These are phyloP conservation scores for Loripinus fragilis DNA, from an alignment of 2,888 invertebrate species.

Conservation along the genomic window DNA sequence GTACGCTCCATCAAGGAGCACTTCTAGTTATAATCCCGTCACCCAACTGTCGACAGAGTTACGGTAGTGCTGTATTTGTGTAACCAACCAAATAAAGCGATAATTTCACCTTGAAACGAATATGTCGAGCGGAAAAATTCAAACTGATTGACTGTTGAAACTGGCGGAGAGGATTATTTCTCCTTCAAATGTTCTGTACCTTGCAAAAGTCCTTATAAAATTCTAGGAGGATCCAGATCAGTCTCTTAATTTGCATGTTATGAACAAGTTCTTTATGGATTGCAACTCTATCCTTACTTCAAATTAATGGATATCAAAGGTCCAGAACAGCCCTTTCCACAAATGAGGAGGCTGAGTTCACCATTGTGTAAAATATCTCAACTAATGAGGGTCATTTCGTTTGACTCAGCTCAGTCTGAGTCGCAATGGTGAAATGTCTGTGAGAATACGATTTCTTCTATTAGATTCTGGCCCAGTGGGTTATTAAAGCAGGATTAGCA, in stretches of 20 bases:
- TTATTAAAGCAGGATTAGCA: slow-evolving; percentile 16
- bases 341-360: too few species aligned
- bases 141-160: slow-evolving; percentile 20
- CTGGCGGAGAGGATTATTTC: slow-evolving; percentile 1
- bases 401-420: too few species aligned
- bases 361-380: too few species aligned
- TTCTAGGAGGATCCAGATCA: background rate
- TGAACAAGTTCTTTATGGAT: too few species aligned
- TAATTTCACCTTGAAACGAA: slow-evolving; percentile 17
- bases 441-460: background rate
- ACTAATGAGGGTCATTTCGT: too few species aligned
- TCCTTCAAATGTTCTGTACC: too few species aligned
- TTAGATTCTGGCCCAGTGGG: background rate
- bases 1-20: background rate
- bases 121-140: slow-evolving; percentile 16
- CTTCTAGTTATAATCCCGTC: slow-evolving; percentile 12
- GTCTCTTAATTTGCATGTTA: too few species aligned
- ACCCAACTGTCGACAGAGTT: slow-evolving; percentile 15
- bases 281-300: too few species aligned
- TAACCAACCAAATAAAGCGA: slow-evolving; percentile 9
- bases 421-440: slow-evolving; percentile 2
- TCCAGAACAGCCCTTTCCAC: too few species aligned
- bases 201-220: too few species aligned
- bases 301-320: too few species aligned
- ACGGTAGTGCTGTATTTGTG: background rate